A percentile compares a stretch with the other conserved stretches of the same genome.
Conservation (phyloP, 2,113 vertebrate genomes). For the Triplophysa siluroides region DNA sequence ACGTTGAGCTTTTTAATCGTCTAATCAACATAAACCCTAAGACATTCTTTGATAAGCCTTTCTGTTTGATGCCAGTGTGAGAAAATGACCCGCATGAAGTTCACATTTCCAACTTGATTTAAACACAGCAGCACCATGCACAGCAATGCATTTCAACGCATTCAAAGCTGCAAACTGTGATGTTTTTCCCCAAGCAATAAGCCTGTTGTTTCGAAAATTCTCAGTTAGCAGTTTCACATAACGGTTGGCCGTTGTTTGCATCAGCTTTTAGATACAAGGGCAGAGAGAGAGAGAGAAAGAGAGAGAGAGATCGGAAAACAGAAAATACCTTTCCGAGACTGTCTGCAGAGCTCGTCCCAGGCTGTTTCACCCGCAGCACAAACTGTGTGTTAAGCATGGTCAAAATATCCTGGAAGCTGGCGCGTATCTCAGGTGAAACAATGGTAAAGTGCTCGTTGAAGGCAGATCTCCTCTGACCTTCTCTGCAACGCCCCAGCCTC, state of each 20-base stretch:
- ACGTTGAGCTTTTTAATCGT: conserved; percentile 29
- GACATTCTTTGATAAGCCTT: conserved; percentile 44
- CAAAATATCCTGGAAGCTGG: conserved; percentile 90
- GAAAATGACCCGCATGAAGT: conserved; percentile 1
- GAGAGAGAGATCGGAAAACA: neutral
- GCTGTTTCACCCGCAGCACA: conserved; percentile 84
- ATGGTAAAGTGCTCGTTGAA: conserved; percentile 93
- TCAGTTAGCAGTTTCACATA: conserved; percentile 11
- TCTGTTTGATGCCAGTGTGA: conserved; percentile 37
- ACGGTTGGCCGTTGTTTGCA: neutral
- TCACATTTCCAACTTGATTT: neutral
- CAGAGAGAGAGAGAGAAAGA: neutral
- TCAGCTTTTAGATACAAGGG: neutral
- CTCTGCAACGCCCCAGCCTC: conserved; percentile 80
- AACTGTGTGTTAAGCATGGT: conserved; percentile 97
- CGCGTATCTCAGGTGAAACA: conserved; percentile 86
- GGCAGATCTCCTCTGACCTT: conserved; percentile 78
- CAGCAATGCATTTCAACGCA: neutral
- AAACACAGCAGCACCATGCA: neutral
- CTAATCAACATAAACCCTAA: conserved; percentile 31
- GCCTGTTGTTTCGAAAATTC: neutral
- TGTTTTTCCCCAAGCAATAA: conserved; percentile 10
- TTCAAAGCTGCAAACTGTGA: conserved; percentile 24
- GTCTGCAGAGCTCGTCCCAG: conserved; percentile 75
- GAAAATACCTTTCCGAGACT: conserved; percentile 83